Percentiles rank a stretch among this genome's conserved stretches.
Evolutionary conservation across 1,140 invertebrate genomes (phyloP).

Genomic region (Zaprionus tsacasi): DNA sequence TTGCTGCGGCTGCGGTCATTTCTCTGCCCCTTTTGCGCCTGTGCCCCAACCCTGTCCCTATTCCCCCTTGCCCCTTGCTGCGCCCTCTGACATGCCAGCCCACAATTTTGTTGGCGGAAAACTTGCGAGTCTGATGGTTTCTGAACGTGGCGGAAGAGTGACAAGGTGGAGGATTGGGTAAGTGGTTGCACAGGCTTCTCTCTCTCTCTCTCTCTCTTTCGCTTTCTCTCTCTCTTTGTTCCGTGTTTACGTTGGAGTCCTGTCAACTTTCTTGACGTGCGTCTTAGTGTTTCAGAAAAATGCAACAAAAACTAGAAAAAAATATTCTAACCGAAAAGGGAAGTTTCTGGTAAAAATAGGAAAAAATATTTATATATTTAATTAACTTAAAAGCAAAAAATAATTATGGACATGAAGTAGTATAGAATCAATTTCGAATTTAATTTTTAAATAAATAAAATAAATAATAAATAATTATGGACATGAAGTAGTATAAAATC

Average conservation of each 20-base stretch:
- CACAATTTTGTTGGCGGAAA: slow-evolving; percentile 21
- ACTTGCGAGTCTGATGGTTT: slow-evolving; percentile 8
- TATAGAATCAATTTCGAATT: too few species aligned
- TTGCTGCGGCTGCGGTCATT: slow-evolving; percentile 33
- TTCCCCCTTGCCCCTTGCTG: background rate
- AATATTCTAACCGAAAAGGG: too few species aligned
- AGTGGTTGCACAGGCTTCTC: background rate
- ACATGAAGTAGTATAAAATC: too few species aligned
- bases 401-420: too few species aligned
- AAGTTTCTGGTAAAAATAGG: too few species aligned
- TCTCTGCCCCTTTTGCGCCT: background rate
- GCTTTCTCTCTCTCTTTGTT: slow-evolving; percentile 7
- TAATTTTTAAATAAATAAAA: too few species aligned
- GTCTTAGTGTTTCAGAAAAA: slow-evolving; percentile 46
- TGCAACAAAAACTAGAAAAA: slow-evolving; percentile 41
- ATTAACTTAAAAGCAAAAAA: too few species aligned
- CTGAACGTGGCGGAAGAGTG: slow-evolving; percentile 6
- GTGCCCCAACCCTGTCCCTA: too few species aligned
- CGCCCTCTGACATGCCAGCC: slow-evolving; percentile 4
- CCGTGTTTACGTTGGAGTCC: slow-evolving; percentile 22
- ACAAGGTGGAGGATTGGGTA: background rate
- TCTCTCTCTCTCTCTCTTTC: slow-evolving; percentile 6
- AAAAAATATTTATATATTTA: background rate
- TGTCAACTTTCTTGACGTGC: slow-evolving; percentile 52
- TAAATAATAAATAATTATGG: too few species aligned